Percentiles rank a stretch among this genome's conserved stretches.
Conservation (phyloP, 2,888 invertebrate genomes). For the Drosophila barbarae region DNA sequence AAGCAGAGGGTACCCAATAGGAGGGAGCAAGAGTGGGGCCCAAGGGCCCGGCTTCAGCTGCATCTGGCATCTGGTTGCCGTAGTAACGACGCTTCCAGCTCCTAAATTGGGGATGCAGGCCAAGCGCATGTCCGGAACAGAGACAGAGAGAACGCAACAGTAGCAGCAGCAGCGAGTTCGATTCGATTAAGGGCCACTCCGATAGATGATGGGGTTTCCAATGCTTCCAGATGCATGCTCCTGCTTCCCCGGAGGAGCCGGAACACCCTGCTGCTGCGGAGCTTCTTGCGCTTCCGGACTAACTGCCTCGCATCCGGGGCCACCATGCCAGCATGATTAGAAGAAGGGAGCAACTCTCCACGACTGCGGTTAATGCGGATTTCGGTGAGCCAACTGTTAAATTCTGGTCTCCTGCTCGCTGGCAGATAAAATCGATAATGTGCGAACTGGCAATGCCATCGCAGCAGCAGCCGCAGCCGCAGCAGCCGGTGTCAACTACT, state of each 20-base stretch:
- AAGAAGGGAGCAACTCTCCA: constrained; percentile 34
- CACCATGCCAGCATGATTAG: constrained; percentile 44
- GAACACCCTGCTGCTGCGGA: constrained; percentile 17
- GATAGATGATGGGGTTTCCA: constrained; percentile 30
- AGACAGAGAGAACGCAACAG: constrained; percentile 17
- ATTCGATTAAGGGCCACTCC: constrained; percentile 48
- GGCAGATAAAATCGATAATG: constrained; percentile 71
- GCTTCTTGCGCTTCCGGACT: constrained; percentile 36
- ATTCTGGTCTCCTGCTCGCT: constrained; percentile 54
- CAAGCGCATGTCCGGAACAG: constrained; percentile 39
- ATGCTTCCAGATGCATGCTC: constrained; percentile 31
- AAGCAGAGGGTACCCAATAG: not conserved
- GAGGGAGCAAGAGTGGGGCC: no score
- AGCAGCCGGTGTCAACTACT: constrained; percentile 14
- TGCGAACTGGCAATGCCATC: constrained; percentile 54
- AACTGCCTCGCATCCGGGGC: constrained; percentile 36
- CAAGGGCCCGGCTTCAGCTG: constrained; percentile 6
- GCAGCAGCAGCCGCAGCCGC: not conserved
- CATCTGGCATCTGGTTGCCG: constrained; percentile 1
- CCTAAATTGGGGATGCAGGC: constrained; percentile 39
- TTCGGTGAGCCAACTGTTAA: constrained; percentile 6
- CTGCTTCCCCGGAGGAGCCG: not conserved
- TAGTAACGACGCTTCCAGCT: constrained; percentile 31
- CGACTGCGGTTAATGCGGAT: constrained; percentile 6
- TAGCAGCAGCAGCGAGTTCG: constrained; percentile 30